phyloP scores from a whole-genome alignment of 2,888 invertebrate genomes.

The Acrobasis repandana region DNA sequence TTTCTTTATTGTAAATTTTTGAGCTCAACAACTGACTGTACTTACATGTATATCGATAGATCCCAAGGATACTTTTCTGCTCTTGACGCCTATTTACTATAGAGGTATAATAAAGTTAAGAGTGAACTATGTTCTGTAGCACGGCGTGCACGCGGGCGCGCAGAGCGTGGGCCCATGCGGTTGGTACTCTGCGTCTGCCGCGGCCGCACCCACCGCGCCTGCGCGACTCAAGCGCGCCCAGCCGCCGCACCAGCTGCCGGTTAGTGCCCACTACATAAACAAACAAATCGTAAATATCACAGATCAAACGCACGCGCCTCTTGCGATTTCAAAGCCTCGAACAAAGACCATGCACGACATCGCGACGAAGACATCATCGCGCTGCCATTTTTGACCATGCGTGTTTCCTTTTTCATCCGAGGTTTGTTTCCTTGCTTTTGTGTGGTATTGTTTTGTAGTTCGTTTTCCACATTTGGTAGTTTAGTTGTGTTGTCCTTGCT shows the following conservation, averaged over 20 bases:
- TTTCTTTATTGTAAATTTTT: neutral
- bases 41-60: neutral
- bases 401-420: conserved; percentile 7
- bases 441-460: neutral
- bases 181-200: conserved; percentile 77
- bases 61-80: neutral
- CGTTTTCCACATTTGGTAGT: neutral
- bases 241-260: conserved; percentile 74
- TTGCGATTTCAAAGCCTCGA: neutral
- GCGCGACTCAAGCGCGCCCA: conserved; percentile 72
- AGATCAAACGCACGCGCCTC: conserved; percentile 2
- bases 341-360: neutral
- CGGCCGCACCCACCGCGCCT: conserved; percentile 76
- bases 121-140: conserved; percentile 46
- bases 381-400: conserved; percentile 2
- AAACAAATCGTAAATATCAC: neutral
- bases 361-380: neutral
- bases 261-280: conserved; percentile 38
- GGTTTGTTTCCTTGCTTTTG: conserved; percentile 2
- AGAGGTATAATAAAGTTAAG: neutral
- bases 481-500: neutral
- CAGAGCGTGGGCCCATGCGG: conserved; percentile 78
- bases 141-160: conserved; percentile 72
- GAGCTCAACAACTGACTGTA: neutral
- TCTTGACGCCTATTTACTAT: neutral